Evolutionary conservation across 2,797 vertebrate species (phyloP), one percentile per base, ranked within the genome.

Genomic region (Loriculus beryllinus): DNA sequence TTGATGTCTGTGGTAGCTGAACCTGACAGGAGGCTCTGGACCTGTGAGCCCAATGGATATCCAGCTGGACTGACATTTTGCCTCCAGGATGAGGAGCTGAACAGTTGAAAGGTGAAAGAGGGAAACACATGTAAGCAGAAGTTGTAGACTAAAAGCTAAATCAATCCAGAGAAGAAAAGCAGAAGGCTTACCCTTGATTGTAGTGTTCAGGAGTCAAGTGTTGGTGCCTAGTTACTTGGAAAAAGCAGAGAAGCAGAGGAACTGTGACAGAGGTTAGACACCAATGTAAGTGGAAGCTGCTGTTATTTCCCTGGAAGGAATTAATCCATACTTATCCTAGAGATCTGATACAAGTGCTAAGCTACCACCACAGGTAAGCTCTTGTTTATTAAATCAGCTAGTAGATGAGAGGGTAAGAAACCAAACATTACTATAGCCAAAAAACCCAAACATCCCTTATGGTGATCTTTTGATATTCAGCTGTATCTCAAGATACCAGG

Each of bases 11-110:
- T 5, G 39, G 33, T 28, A 42, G 15, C 22, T 63, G n/a, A 17
- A n/a, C 6, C 15, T 17, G 16, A 33, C 54, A 40, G 54, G 25
- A 56, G 13, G 8, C 68, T 37, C 60, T 18, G 14, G 31, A 28
- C 33, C 43, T n/a, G 20, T 2, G 10, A 72, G 43, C 3, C 14
- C 54, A 25, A 0, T 7, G 1, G 12, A 17, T 0, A 4, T 18
- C 39, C 29, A 29, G 2, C 56, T 2, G 0, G 26, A 37, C 5
- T 5, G 25, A 80, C 35, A 39, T 52, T 47, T 45, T 33, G 31
- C 39, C 63, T 19, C 26, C 56, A 40, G 48, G 21, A 31, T 18
- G 33, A 42, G 42, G 28, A 62, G 12, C 54, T 56, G 54, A 56
- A 56, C 17, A 57, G 15, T 29, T 31, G 52, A 12, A 67, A 37